Conservation (phyloP, 2,797 vertebrate genomes). For the Novumbra hubbsi region DNA sequence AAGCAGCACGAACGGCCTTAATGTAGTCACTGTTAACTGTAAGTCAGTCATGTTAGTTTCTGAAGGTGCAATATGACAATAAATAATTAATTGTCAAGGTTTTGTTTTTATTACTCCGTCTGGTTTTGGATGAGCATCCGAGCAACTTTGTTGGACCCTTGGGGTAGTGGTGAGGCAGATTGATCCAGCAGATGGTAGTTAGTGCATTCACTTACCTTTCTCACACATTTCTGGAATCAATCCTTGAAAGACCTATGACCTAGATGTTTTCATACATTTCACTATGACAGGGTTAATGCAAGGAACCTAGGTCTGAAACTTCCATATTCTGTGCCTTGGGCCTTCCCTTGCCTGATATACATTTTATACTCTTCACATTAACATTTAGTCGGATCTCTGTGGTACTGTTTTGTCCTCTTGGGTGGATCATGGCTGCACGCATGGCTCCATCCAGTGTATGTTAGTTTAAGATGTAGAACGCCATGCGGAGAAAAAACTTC, state of each 20-base stretch:
- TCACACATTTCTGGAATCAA: no score
- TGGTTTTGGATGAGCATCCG: background rate
- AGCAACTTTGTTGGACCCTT: background rate
- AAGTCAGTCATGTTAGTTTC: background rate
- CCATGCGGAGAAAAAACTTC: background rate
- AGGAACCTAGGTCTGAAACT: constrained; percentile 4
- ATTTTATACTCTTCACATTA: constrained; percentile 13
- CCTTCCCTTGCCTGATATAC: constrained; percentile 16
- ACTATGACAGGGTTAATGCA: no score
- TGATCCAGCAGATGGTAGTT: background rate
- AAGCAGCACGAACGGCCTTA: background rate
- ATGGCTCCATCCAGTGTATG: background rate
- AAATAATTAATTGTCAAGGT: background rate
- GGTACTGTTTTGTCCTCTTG: constrained; percentile 14
- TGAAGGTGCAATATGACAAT: background rate
- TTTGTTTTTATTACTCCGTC: background rate
- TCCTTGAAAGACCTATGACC: no score
- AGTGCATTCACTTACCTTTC: no score
- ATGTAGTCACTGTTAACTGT: background rate
- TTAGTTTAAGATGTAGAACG: background rate
- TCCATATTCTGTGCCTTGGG: constrained; percentile 3
- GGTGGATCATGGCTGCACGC: background rate
- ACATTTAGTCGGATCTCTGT: background rate
- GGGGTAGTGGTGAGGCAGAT: background rate
- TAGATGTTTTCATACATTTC: no score